Percentiles rank a stretch among this genome's conserved stretches.
Evolutionary conservation across 2,888 invertebrate species (phyloP).

Genomic region (Drosophila pseudotalamancana): DNA sequence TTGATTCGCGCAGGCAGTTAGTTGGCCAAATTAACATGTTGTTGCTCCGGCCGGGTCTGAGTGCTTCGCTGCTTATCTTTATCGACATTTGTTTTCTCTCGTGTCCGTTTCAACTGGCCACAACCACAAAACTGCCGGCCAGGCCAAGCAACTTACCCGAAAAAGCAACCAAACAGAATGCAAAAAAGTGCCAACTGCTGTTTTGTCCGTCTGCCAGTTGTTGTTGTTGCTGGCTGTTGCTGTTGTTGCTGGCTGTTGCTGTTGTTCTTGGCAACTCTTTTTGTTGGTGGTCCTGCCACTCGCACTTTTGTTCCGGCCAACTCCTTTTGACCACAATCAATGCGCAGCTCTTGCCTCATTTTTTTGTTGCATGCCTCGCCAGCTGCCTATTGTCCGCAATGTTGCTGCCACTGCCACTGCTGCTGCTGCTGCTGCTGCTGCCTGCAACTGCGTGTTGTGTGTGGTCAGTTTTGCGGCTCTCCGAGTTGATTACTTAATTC

Average conservation of each 20-base stretch:
- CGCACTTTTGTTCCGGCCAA: constrained; percentile 55
- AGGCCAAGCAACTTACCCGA: constrained; percentile 35
- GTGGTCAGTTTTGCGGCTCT: constrained; percentile 63
- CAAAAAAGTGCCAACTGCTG: constrained; percentile 69
- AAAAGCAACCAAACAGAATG: background rate
- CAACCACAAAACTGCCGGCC: constrained; percentile 32
- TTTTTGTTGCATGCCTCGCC: constrained; percentile 19
- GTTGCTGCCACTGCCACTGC: constrained; percentile 18
- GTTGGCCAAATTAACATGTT: constrained; percentile 57
- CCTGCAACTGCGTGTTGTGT: constrained; percentile 49
- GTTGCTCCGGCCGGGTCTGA: constrained; percentile 5
- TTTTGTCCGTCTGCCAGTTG: constrained; percentile 24
- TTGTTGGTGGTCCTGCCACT: constrained; percentile 67
- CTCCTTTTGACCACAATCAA: constrained; percentile 74
- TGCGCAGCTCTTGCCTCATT: constrained; percentile 29
- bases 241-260: constrained; percentile 25
- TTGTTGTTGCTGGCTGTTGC: constrained; percentile 37
- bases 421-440: constrained; percentile 8
- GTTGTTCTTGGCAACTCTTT: constrained; percentile 41
- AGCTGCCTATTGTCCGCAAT: constrained; percentile 44
- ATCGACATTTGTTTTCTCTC: constrained; percentile 54
- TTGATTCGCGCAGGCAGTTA: constrained; percentile 35
- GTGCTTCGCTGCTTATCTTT: constrained; percentile 49
- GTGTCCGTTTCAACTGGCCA: constrained; percentile 46
- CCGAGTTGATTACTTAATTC: constrained; percentile 81